Base-by-base conservation (phyloP, 2,113 vertebrate genomes). In the Laterallus jamaicensis region DNA sequence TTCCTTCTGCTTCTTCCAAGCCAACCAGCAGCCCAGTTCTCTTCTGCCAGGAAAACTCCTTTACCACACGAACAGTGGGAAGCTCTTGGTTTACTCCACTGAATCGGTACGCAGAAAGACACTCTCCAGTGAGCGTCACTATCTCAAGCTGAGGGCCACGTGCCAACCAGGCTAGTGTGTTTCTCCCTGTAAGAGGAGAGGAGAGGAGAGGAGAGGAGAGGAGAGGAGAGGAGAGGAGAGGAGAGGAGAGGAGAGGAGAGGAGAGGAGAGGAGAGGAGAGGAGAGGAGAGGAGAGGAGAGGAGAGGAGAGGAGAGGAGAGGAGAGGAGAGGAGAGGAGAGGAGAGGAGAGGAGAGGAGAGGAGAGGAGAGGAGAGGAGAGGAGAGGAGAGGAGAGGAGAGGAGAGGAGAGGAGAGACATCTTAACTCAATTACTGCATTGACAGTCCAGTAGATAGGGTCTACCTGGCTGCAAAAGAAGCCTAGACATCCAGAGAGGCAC, bases 91-190 rank as follows among this genome's bases (percentile, higher is more conserved):
- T 35, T 35, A 35, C 35, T 35, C 35, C 35, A 35, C 35, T 35
- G 35, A 35, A 35, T 35, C 35, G 6, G 35, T 35, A 35, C 35
- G 35, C 35, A 35, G 35, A 35, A 35, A 35, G 35, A 35, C 35
- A 7, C 35, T 35, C 35, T 35, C 35, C 35, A 35, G 35, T 35
- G 35, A 35, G 7, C 6, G 35, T 35, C 35, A 35, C 35, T 35
- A 35, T 98, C 96, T 99, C 99, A 62, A 99, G 98, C 15, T 99
- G 99, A 76, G 99, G 98, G 31, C 99, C 99, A 82, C 98, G 98
- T 10, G 98, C 98, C 77, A 99, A 91, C 98, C 98, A 99, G 24
- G 98, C 98, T 78, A 99, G 95, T 52, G 98, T 98, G 39, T 96
- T 98, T 82, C 98, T 98, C 35, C 99, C 99, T 99, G 93, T 18